Evolutionary conservation across 2,888 invertebrate species (phyloP), one percentile per base, ranked within the genome.

Genomic region (Chrysopilus asiliformis): DNA sequence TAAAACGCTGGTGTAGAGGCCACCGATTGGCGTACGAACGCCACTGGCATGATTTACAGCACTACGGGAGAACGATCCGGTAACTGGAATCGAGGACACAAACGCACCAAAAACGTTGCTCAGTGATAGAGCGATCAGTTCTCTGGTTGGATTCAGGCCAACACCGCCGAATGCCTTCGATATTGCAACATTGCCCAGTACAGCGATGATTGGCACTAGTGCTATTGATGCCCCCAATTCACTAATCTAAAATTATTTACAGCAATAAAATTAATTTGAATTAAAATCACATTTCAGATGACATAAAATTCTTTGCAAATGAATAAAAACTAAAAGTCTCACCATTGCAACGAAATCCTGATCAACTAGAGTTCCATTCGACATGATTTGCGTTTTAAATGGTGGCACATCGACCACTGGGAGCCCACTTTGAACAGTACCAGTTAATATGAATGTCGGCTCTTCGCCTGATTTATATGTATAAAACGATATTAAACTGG

Each of bases 1-100:
- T 48, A 91, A 64, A 13, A 76, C 61, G 48, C 89, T 83, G 36
- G 89, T 89, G 48, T 79, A 82, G 36, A 87, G 57, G 38, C 89
- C 90, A 20, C 90, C 86, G 44, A 87, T 72, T 10, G 90, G 87
- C 1, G 91, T 91, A 44, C 78, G 76, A 0, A 91, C 91, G 0
- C 91, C 91, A 53, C 89, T 89, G n/a, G 89, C 89, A 52, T 91
- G 86, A 66, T 93, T 93, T 1, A 94, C 90, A 15, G 93, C 93
- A 42, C 89, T 84, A 38, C 87, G 70, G 1, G 86, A 85, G 60
- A 89, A 89, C 0, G 86, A 86, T 4, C 86, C 91, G 3, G 86
- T 83, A 10, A 91, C 81, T 0, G 93, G 91, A 75, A 91, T 89
- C 0, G 91, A 85, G 3, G 79, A 79, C 33, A 86, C 82, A 52